Evolutionary conservation across 2,113 vertebrate species (phyloP), one percentile per base, ranked within the genome.

Genomic region (Perognathus longimembris): DNA sequence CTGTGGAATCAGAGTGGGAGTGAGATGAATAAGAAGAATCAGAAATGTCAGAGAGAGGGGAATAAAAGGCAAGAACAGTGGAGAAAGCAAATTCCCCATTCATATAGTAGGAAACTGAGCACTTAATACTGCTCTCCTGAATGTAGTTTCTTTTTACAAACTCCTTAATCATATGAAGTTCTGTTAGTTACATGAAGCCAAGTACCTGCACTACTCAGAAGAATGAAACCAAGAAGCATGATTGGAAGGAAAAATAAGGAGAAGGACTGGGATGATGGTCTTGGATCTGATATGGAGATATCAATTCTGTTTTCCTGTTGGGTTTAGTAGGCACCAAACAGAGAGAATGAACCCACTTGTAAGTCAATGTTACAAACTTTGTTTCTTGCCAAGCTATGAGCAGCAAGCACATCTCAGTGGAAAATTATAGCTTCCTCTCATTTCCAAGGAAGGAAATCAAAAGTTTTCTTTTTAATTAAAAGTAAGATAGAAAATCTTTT

Each of bases 381-480:
- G 45, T 38, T 45, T 7, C 20, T n/a, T n/a, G n/a, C n/a, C n/a
- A n/a, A 1, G 26, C 4, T 42, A 14, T 21, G 26, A 30, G 24
- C 21, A 74, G 26, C 69, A 90, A 94, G 45, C 30, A 57, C 32
- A 32, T 40, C 21, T 14, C 50, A 63, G 10, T n/a, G 28, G 6
- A 14, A 78, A 92, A 74, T 69, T 70, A 38, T 11, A 76, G 36
- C 50, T 28, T 88, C 22, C 7, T 1, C 34, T 4, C 18, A 57
- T 36, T 32, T 74, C 12, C 84, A 64, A 88, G 24, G 34, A 3
- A 32, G 5, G 28, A 36, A 81, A 63, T 77, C 24, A 57, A 82
- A 74, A 22, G 11, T 67, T 85, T n/a, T 21, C 50, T 92, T 90
- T 85, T 8, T 45, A 42, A 73, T 74, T 90, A 74, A 64, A 42